A percentile compares a stretch with the other conserved stretches of the same genome.
Conservation (phyloP, 2,888 invertebrate species). For the Mythimna vitellina region DNA sequence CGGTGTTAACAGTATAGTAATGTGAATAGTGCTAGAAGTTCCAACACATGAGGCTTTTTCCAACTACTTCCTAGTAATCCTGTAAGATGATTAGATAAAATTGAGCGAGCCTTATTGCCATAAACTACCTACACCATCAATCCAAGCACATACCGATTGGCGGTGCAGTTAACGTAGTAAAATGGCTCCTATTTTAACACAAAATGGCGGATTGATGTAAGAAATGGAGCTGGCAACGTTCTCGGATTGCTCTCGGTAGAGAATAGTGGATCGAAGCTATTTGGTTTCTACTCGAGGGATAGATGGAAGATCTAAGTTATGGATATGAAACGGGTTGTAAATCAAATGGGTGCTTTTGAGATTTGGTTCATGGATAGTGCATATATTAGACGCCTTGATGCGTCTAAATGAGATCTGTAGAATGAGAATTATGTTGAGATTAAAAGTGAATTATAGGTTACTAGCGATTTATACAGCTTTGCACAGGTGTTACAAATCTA, state of each 20-base stretch:
- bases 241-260: constrained; percentile 23
- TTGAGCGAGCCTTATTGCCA: constrained; percentile 40
- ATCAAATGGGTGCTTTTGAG: constrained; percentile 25
- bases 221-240: constrained; percentile 41
- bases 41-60: constrained; percentile 10
- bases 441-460: neutral
- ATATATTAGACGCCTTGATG: neutral
- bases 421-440: constrained; percentile 1
- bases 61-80: constrained; percentile 41
- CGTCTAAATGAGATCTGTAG: neutral
- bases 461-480: too few relatives aligned
- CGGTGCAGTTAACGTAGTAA: constrained; percentile 38
- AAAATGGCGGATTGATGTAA: constrained; percentile 48
- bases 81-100: constrained; percentile 43
- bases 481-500: too few relatives aligned
- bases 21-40: constrained; percentile 9
- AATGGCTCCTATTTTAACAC: constrained; percentile 48
- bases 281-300: constrained; percentile 7
- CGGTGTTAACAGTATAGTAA: neutral
- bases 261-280: constrained; percentile 39
- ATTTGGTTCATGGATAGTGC: constrained; percentile 20
- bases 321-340: constrained; percentile 36
- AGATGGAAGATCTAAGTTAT: constrained; percentile 31
- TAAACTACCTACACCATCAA: constrained; percentile 42
- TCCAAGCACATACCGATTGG: constrained; percentile 35